phyloP scores from a whole-genome alignment of 2,113 vertebrate genomes.

The Forbesichthys papilliferus region DNA sequence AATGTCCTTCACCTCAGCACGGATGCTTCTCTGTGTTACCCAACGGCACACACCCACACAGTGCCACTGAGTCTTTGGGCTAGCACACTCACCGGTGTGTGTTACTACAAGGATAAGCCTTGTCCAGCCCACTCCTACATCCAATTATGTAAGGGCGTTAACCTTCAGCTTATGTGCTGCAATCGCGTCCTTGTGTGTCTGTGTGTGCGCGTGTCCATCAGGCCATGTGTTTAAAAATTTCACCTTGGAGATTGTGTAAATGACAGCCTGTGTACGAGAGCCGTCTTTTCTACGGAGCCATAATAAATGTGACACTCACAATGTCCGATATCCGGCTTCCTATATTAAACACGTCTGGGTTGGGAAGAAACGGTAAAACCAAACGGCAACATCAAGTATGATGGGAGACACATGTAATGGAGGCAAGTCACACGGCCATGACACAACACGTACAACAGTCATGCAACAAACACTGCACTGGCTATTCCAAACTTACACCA shows the following conservation, averaged over 20 bases:
- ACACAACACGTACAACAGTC: conserved; percentile 21
- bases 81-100: conserved; percentile 10
- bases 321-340: conserved; percentile 7
- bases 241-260: conserved; percentile 17
- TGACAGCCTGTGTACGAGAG: conserved; percentile 2
- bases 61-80: background rate
- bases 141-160: conserved; percentile 62
- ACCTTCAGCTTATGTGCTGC: conserved; percentile 55
- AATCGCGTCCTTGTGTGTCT: conserved; percentile 7
- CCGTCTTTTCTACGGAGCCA: conserved; percentile 19
- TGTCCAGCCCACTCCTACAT: conserved; percentile 52
- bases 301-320: conserved; percentile 21
- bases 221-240: conserved; percentile 2
- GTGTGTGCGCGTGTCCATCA: conserved; percentile 15
- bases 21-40: too few relatives aligned
- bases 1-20: too few relatives aligned
- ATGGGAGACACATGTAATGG: conserved; percentile 6
- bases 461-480: conserved; percentile 53
- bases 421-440: conserved; percentile 19
- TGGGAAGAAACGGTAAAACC: conserved; percentile 18
- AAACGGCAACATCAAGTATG: conserved; percentile 14
- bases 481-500: conserved; percentile 9
- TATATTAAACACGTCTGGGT: conserved; percentile 17
- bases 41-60: background rate
- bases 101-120: conserved; percentile 54